Conservation (phyloP, 2,797 vertebrate species). For the Rhyacichthys aspro region DNA sequence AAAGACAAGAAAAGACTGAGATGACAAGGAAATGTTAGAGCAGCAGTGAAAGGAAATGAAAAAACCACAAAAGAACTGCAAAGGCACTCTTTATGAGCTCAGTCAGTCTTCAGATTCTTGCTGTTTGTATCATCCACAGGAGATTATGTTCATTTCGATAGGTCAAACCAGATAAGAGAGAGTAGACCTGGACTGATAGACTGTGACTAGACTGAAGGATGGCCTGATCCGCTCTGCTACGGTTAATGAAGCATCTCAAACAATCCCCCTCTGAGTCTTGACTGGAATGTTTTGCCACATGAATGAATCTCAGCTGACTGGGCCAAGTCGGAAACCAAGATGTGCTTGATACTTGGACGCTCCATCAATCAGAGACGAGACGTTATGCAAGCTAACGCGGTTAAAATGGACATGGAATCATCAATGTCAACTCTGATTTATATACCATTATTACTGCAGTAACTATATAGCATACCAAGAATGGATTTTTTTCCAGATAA, state of each 20-base stretch:
- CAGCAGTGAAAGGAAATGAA: conserved; percentile 1
- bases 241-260: conserved; percentile 26
- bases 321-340: conserved; percentile 20
- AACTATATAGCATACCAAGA: background rate
- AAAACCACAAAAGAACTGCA: conserved; percentile 13
- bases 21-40: conserved; percentile 27
- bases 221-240: conserved; percentile 10
- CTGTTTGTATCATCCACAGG: conserved; percentile 18
- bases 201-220: conserved; percentile 3
- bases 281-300: conserved; percentile 40
- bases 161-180: conserved; percentile 30
- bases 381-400: background rate
- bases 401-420: background rate
- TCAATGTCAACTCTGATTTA: background rate
- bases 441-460: background rate
- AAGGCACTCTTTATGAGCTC: background rate
- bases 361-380: background rate
- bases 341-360: conserved; percentile 8
- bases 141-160: conserved; percentile 10
- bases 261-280: conserved; percentile 19
- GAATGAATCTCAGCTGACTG: conserved; percentile 57
- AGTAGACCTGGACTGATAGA: conserved; percentile 18
- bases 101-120: conserved; percentile 25
- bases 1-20: conserved; percentile 14
- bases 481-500: background rate